phyloP scores from a whole-genome alignment of 2,113 vertebrate species.

The Gasterosteus nipponicus region DNA sequence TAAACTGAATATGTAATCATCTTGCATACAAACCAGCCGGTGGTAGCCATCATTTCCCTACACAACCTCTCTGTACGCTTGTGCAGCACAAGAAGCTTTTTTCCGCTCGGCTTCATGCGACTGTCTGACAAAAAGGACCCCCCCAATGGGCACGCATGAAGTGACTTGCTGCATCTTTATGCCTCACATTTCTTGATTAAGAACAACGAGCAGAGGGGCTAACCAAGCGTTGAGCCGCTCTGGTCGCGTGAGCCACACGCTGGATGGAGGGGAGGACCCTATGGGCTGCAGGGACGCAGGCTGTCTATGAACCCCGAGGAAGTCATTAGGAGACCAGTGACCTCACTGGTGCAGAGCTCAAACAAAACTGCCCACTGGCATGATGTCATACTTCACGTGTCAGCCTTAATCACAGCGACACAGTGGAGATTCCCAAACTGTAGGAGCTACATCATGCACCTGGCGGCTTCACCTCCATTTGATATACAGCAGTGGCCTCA shows the following conservation, averaged over 20 bases:
- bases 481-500: slow-evolving; percentile 18
- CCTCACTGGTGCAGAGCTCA: slow-evolving; percentile 72
- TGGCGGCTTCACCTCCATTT: slow-evolving; percentile 54
- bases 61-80: slow-evolving; percentile 26
- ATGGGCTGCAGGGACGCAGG: slow-evolving; percentile 60
- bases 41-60: slow-evolving; percentile 28
- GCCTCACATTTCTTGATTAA: slow-evolving; percentile 80
- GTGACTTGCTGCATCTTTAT: slow-evolving; percentile 76
- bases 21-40: slow-evolving; percentile 36
- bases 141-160: slow-evolving; percentile 79
- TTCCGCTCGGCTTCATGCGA: slow-evolving; percentile 72
- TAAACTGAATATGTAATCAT: slow-evolving; percentile 40
- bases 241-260: slow-evolving; percentile 44
- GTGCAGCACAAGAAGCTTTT: slow-evolving; percentile 61
- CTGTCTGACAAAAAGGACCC: slow-evolving; percentile 75
- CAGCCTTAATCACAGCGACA: slow-evolving; percentile 67
- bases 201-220: slow-evolving; percentile 75
- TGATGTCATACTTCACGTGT: slow-evolving; percentile 80
- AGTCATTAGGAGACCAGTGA: slow-evolving; percentile 78
- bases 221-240: slow-evolving; percentile 71
- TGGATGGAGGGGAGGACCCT: slow-evolving; percentile 37
- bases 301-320: slow-evolving; percentile 72
- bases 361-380: slow-evolving; percentile 71
- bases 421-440: slow-evolving; percentile 58
- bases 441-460: slow-evolving; percentile 60